phyloP scores from a whole-genome alignment of 2,888 invertebrate genomes.

The Tachina grossa region DNA sequence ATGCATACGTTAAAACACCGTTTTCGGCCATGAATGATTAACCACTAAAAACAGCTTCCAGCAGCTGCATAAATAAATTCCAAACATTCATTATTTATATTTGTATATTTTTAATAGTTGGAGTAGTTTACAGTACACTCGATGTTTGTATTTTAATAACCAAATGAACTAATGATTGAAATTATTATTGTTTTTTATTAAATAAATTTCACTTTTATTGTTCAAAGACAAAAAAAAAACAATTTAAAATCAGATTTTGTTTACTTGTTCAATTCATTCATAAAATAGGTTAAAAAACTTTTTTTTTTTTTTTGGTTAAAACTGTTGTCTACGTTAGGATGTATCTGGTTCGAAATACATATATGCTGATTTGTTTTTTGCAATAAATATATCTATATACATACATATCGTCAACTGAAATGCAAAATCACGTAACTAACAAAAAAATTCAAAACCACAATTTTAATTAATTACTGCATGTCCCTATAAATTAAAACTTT shows the following conservation, averaged over 20 bases:
- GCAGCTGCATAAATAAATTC: conserved; percentile 51
- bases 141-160: conserved; percentile 22
- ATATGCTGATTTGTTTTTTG: not conserved
- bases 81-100: conserved; percentile 46
- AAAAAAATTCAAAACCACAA: too few relatives aligned
- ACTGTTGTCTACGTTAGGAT: not conserved
- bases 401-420: too few relatives aligned
- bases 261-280: conserved; percentile 22
- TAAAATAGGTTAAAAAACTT: conserved; percentile 30
- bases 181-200: conserved; percentile 48
- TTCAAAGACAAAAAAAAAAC: not conserved
- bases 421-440: too few relatives aligned
- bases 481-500: too few relatives aligned
- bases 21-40: conserved; percentile 67
- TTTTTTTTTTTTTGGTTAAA: not conserved
- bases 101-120: conserved; percentile 30
- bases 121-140: conserved; percentile 14
- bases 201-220: conserved; percentile 47
- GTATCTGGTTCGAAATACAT: not conserved
- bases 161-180: conserved; percentile 49
- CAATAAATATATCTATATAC: too few relatives aligned
- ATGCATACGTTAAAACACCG: conserved; percentile 59
- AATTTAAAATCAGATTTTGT: conserved; percentile 10
- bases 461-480: too few relatives aligned
- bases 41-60: conserved; percentile 58